Evolutionary conservation across 2,888 invertebrate species (phyloP).

Genomic region (Drosophila fungiperda): DNA sequence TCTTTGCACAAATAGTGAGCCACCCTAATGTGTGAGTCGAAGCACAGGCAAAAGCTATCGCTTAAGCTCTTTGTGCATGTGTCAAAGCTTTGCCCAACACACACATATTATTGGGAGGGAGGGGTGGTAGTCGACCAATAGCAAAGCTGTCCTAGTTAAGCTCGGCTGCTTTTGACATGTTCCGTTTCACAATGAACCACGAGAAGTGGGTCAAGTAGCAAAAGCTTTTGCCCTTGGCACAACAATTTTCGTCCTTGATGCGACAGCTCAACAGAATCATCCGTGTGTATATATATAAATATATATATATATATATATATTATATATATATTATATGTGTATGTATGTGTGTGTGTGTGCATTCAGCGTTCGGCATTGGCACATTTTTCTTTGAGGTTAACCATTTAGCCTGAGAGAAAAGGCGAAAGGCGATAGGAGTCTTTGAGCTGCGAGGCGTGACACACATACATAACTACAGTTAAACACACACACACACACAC

Average conservation of each 20-base stretch:
- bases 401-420: neutral
- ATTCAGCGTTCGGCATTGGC: neutral
- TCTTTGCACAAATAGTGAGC: neutral
- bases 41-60: neutral
- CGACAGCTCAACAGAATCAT: constrained; percentile 13
- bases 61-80: neutral
- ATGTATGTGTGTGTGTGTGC: neutral
- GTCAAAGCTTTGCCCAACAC: constrained; percentile 7
- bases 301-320: neutral
- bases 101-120: neutral
- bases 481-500: neutral
- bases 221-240: constrained; percentile 55
- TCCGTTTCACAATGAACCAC: constrained; percentile 5
- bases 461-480: constrained; percentile 7
- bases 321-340: neutral
- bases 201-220: constrained; percentile 60
- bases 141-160: constrained; percentile 44
- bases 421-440: neutral
- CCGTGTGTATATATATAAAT: neutral
- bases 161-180: constrained; percentile 39
- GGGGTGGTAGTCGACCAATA: constrained; percentile 2
- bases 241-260: constrained; percentile 58
- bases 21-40: neutral
- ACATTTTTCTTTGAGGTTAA: neutral
- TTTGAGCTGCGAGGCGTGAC: constrained; percentile 1